Percentiles rank a stretch among this genome's conserved stretches.
Conservation (phyloP, 1,140 invertebrate species). For the Aphaenogaster ashmeadi region DNA sequence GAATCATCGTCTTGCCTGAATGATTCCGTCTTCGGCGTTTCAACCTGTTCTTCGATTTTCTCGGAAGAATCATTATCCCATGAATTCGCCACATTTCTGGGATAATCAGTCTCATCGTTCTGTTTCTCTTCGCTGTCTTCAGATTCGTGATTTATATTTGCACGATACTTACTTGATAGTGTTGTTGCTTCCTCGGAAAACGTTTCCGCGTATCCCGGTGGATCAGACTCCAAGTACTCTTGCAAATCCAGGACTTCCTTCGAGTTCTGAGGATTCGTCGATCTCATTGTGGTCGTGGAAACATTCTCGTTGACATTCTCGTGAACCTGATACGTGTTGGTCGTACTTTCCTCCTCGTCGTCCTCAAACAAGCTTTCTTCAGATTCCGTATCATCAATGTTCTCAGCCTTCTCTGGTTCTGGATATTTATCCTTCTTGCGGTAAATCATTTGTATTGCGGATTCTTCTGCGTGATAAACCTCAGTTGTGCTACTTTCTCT, state of each 20-base stretch:
- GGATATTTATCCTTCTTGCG: not conserved
- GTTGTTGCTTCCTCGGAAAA: constrained; percentile 61
- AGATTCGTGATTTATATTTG: not conserved
- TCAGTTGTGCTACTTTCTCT: constrained; percentile 16
- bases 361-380: not conserved
- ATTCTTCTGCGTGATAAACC: constrained; percentile 21
- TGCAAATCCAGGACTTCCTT: not conserved
- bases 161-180: not conserved
- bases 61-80: constrained; percentile 54
- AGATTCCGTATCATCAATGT: not conserved
- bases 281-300: constrained; percentile 27
- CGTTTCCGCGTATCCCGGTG: constrained; percentile 70
- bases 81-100: not conserved
- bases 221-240: constrained; percentile 68
- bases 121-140: constrained; percentile 6
- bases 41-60: constrained; percentile 48
- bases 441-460: constrained; percentile 2
- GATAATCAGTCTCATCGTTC: constrained; percentile 27
- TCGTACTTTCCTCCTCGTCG: constrained; percentile 11
- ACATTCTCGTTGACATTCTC: constrained; percentile 67
- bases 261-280: not conserved
- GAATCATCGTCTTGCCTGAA: constrained; percentile 51
- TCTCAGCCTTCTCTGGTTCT: not conserved
- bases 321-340: constrained; percentile 42
- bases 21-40: constrained; percentile 45